Conservation (phyloP, 2,888 invertebrate species). For the Drosophila nigricruria region DNA sequence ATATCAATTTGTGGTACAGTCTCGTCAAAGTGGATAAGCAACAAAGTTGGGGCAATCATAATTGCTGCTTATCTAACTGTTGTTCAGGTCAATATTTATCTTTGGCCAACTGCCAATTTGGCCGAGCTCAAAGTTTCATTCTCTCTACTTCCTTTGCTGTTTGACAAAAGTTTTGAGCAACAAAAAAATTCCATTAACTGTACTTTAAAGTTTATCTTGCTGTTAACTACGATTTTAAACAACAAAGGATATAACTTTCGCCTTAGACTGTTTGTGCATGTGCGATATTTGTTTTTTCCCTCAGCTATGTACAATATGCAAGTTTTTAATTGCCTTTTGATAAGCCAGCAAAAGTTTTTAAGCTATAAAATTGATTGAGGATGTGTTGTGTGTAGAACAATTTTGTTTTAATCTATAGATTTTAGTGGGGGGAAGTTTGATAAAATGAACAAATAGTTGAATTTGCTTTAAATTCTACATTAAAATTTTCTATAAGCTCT, state of each 20-base stretch:
- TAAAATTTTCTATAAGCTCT: too few relatives aligned
- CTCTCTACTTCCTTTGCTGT: constrained; percentile 18
- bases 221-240: constrained; percentile 25
- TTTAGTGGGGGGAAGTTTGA: background rate
- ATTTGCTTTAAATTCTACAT: too few relatives aligned
- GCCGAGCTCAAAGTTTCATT: background rate
- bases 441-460: too few relatives aligned
- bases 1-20: constrained; percentile 50
- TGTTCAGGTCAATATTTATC: constrained; percentile 26
- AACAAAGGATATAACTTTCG: constrained; percentile 21
- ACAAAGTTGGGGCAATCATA: constrained; percentile 18
- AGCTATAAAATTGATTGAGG: constrained; percentile 12
- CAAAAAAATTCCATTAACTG: constrained; percentile 49
- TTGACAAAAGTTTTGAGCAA: constrained; percentile 36
- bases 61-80: constrained; percentile 36
- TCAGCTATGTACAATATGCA: background rate
- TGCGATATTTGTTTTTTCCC: constrained; percentile 10
- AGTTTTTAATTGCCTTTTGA: constrained; percentile 26
- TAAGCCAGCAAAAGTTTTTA: constrained; percentile 2
- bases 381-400: background rate
- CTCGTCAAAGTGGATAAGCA: constrained; percentile 23
- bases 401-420: background rate
- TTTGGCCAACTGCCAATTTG: constrained; percentile 45
- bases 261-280: constrained; percentile 10
- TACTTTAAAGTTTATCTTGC: constrained; percentile 46